Conservation (phyloP, 30 jellyfish, hydroid and myxozoan genomes). For the Hydractinia echinata region DNA sequence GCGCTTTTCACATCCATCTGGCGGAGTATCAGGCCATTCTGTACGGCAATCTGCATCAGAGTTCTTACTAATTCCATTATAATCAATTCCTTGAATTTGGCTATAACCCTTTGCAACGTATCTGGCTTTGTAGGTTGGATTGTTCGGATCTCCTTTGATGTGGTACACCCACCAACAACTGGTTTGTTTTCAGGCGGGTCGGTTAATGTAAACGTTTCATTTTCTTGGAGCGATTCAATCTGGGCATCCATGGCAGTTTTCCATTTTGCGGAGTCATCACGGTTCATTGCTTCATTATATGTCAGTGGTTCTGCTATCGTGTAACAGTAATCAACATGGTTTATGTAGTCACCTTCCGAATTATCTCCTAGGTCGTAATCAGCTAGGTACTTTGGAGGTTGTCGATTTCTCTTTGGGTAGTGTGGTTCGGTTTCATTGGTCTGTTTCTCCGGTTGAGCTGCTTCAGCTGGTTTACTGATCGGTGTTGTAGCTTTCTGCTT, state of each 20-base stretch:
- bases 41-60: too few relatives aligned
- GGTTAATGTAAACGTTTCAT: conserved; percentile 35
- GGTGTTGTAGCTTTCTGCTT: conserved; percentile 25
- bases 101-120: too few relatives aligned
- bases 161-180: conserved; percentile 54
- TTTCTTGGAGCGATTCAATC: conserved; percentile 33
- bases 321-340: conserved; percentile 34
- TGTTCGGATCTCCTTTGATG: too few relatives aligned
- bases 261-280: conserved; percentile 47
- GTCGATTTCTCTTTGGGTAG: conserved; percentile 31
- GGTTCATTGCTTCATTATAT: conserved; percentile 41
- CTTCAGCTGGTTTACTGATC: conserved; percentile 23
- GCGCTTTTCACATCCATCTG: conserved; percentile 61
- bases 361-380: conserved; percentile 23
- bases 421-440: conserved; percentile 21
- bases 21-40: conserved; percentile 17
- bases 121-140: too few relatives aligned
- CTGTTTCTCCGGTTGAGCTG: neutral
- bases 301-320: conserved; percentile 22
- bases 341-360: conserved; percentile 8
- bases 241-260: conserved; percentile 57
- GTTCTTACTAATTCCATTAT: too few relatives aligned
- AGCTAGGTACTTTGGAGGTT: conserved; percentile 25
- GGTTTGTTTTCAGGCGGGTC: conserved; percentile 44
- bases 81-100: too few relatives aligned